Percentiles rank a stretch among this genome's conserved stretches.
Evolutionary conservation across 1,140 invertebrate species (phyloP).

Genomic region (Hesperophylax magnus): DNA sequence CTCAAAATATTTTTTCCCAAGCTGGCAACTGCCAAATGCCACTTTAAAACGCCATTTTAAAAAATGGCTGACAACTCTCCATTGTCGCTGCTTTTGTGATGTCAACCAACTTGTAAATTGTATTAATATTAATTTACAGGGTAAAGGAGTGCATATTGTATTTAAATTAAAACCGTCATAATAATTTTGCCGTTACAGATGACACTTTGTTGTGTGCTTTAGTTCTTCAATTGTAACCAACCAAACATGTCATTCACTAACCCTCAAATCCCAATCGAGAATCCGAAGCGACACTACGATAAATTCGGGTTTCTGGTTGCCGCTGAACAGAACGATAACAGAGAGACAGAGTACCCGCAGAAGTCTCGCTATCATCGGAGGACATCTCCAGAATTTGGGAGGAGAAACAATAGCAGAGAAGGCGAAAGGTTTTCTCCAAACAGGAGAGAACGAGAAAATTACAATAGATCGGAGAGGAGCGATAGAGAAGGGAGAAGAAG

Average conservation of each 20-base stretch:
- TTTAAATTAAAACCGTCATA: no score
- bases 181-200: no score
- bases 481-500: slow-evolving; percentile 11
- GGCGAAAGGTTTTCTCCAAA: slow-evolving; percentile 19
- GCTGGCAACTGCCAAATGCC: no score
- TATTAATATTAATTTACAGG: no score
- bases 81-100: no score
- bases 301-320: slow-evolving; percentile 52
- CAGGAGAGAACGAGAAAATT: slow-evolving; percentile 12
- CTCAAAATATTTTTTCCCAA: no score
- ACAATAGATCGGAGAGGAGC: slow-evolving; percentile 16
- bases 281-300: slow-evolving; percentile 47
- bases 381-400: not conserved
- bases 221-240: not conserved
- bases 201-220: no score
- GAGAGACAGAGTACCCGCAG: slow-evolving; percentile 1
- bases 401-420: not conserved
- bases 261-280: slow-evolving; percentile 21
- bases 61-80: no score
- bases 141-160: no score
- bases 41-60: no score
- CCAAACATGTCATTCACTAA: slow-evolving; percentile 29
- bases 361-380: not conserved
- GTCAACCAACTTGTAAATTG: no score
- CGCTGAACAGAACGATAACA: not conserved